Evolutionary conservation across 1,140 invertebrate genomes (phyloP), one percentile per base, ranked within the genome.

Genomic region (Halictus rubicundus): DNA sequence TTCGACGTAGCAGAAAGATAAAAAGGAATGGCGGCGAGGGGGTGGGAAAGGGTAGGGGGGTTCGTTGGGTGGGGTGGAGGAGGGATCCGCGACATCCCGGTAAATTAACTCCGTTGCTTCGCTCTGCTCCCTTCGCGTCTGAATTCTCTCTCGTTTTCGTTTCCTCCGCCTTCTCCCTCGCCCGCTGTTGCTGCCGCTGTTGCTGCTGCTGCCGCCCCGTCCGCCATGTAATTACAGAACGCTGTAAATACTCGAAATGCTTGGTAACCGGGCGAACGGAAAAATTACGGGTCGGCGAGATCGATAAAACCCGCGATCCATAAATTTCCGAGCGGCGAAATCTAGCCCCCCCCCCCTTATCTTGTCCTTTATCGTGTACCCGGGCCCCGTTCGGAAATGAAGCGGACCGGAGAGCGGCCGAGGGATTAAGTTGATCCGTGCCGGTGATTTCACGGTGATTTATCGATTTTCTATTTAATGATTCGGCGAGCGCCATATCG

Each of bases 1-100:
- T 86, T 86, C 84, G 84, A 85, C 76, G 83, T 86, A 80, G 54
- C 57, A 80, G 84, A 82, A 86, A 82, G 78, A 85, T 85, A 86
- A 86, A 86, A 82, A 82, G 72, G 66, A 79, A 73, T 12, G 42
- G 79, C 77, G 59, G 68, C 68, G 70, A 78, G 54, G n/a, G 23
- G 52, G 6, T 10, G 19, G n/a, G 52, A 6, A 10, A 10, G 25
- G 25, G 10, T 9, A n/a, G 59, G 39, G 46, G 14, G 39, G 25
- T 32, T 32, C 32, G n/a, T 61, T 27, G 21, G 74, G 6, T 1
- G 39, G 25, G 7, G 25, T 21, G 12, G 66, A 54, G 25, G 71
- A 46, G 68, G 73, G 71, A 79, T 85, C 69, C 84, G 84, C 84
- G 80, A 85, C 84, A 86, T 81, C 84, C 85, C 84, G 83, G 80